These are phyloP conservation scores for Aphrophora alni DNA, from an alignment of 2,888 invertebrate species.

Conservation along the genomic window DNA sequence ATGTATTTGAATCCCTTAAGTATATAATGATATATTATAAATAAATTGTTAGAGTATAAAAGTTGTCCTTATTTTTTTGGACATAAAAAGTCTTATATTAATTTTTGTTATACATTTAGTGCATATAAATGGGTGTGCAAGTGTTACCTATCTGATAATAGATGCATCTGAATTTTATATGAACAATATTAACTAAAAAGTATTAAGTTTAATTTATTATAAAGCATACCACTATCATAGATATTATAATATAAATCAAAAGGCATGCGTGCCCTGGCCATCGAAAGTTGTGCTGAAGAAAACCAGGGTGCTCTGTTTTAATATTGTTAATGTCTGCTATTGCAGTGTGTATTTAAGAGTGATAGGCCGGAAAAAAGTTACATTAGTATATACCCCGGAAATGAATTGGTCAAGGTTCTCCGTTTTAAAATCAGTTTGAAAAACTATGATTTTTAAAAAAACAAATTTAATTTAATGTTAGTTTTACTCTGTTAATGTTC, in stretches of 20 bases:
- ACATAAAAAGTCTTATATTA: neutral
- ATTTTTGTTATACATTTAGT: conserved; percentile 34
- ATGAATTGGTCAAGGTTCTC: neutral
- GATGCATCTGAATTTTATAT: conserved; percentile 30
- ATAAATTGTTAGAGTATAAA: neutral
- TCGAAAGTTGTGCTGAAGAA: no score
- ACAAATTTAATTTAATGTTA: conserved; percentile 6
- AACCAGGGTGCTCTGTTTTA: neutral
- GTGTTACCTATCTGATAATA: conserved; percentile 35
- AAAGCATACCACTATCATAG: neutral
- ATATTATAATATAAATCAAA: conserved; percentile 4
- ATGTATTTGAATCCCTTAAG: conserved; percentile 17
- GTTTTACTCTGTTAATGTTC: conserved; percentile 9
- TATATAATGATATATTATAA: neutral
- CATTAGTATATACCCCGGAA: neutral
- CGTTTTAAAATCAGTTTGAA: neutral
- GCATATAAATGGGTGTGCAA: conserved; percentile 35
- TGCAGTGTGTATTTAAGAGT: neutral
- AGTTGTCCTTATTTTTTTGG: conserved; percentile 4
- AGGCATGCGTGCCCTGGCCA: neutral
- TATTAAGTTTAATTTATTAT: conserved; percentile 2
- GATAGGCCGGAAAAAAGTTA: neutral
- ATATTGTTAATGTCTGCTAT: neutral
- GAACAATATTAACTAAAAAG: conserved; percentile 24
- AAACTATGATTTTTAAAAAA: neutral